Conservation (phyloP, 2,888 invertebrate species). For the Esperia sulphurella region DNA sequence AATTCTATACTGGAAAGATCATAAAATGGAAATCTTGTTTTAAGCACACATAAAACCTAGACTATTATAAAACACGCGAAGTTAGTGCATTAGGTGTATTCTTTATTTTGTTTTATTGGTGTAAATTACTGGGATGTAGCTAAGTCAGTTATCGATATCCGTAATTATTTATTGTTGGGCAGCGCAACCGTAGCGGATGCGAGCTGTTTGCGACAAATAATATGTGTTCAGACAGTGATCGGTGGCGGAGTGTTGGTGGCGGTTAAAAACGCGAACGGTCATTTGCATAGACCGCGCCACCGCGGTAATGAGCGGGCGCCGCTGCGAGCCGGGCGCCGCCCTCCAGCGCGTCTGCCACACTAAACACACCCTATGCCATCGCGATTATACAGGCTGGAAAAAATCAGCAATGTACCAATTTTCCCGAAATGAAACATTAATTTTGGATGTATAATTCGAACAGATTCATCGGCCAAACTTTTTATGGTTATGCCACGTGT, state of each 20-base stretch:
- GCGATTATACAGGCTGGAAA: constrained; percentile 23
- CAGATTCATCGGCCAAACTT: no score
- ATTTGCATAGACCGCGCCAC: constrained; percentile 73
- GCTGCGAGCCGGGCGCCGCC: constrained; percentile 23
- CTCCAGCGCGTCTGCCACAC: constrained; percentile 21
- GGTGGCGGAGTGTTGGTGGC: constrained; percentile 45
- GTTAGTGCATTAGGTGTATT: constrained; percentile 30
- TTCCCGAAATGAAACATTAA: no score
- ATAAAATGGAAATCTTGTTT: neutral
- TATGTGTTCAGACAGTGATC: constrained; percentile 63
- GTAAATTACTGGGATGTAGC: constrained; percentile 36
- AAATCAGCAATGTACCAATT: constrained; percentile 1
- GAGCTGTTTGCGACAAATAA: constrained; percentile 71
- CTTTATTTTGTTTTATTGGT: constrained; percentile 42
- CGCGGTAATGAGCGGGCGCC: constrained; percentile 57
- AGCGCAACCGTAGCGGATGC: constrained; percentile 66
- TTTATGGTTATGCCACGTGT: no score
- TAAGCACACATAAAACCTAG: neutral
- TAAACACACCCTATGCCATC: constrained; percentile 37
- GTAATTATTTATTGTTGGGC: constrained; percentile 72
- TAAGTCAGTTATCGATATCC: constrained; percentile 60
- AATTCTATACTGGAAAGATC: no score
- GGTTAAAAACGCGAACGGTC: constrained; percentile 66
- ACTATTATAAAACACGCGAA: constrained; percentile 14
- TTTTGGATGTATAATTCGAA: no score